Conservation (phyloP, 2,113 vertebrate species). For the Aramus guarauna region DNA sequence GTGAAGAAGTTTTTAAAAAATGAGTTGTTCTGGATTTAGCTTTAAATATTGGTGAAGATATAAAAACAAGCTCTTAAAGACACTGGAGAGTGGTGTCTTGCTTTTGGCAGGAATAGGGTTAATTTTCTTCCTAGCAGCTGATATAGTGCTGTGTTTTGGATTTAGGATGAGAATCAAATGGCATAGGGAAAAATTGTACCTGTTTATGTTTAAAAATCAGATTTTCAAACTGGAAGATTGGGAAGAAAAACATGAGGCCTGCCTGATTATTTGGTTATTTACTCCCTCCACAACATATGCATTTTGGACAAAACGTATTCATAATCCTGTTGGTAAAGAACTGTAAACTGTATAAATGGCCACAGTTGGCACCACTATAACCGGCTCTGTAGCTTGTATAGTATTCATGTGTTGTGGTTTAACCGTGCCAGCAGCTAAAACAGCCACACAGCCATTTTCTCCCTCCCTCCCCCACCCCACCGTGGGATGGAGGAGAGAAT, state of each 20-base stretch:
- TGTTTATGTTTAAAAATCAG: background rate
- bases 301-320: background rate
- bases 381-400: background rate
- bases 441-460: too few relatives aligned
- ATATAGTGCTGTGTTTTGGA: too few relatives aligned
- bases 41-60: background rate
- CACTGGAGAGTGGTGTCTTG: background rate
- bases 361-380: background rate
- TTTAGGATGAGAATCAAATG: too few relatives aligned
- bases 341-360: background rate
- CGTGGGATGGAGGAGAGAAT: too few relatives aligned
- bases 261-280: background rate
- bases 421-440: too few relatives aligned
- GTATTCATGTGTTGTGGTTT: background rate
- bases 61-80: background rate
- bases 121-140: too few relatives aligned
- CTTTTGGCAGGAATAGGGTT: too few relatives aligned
- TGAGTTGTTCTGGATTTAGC: background rate
- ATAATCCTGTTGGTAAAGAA: background rate
- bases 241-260: fast-evolving
- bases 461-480: too few relatives aligned
- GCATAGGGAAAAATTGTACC: background rate
- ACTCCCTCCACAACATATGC: background rate
- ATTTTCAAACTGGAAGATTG: background rate
- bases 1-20: background rate